Percentiles rank a stretch among this genome's conserved stretches.
phyloP scores from a whole-genome alignment of 2,888 invertebrate species.

The Drosophila histrio region DNA sequence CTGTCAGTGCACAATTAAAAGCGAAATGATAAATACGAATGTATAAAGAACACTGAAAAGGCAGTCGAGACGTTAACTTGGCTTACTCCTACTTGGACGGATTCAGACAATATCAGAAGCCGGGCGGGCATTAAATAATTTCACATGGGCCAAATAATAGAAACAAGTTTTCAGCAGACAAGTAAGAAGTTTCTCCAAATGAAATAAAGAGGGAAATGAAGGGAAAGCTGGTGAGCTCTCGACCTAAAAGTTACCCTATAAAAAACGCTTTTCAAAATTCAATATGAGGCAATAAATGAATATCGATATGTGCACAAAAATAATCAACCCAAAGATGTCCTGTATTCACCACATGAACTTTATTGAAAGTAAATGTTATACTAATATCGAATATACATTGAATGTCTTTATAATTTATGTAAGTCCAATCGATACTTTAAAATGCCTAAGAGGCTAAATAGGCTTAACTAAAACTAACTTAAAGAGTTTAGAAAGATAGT shows the following conservation, averaged over 20 bases:
- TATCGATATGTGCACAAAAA: too few relatives aligned
- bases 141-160: constrained; percentile 34
- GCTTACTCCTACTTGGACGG: constrained; percentile 20
- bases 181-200: neutral
- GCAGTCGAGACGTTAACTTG: constrained; percentile 42
- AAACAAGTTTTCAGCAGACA: constrained; percentile 13
- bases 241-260: neutral
- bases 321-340: too few relatives aligned
- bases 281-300: neutral
- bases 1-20: constrained; percentile 67
- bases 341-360: too few relatives aligned
- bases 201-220: neutral
- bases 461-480: too few relatives aligned
- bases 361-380: too few relatives aligned
- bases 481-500: too few relatives aligned
- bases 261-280: neutral
- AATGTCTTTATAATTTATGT: too few relatives aligned
- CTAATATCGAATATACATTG: too few relatives aligned
- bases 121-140: constrained; percentile 57
- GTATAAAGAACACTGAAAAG: constrained; percentile 62
- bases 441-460: too few relatives aligned
- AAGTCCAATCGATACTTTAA: too few relatives aligned
- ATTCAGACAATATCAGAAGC: constrained; percentile 36
- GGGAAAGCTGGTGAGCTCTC: neutral
- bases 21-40: constrained; percentile 66